Conservation (phyloP, 37 sponge, comb jelly and placozoan species). For the Diacarnus erythraeanus region DNA sequence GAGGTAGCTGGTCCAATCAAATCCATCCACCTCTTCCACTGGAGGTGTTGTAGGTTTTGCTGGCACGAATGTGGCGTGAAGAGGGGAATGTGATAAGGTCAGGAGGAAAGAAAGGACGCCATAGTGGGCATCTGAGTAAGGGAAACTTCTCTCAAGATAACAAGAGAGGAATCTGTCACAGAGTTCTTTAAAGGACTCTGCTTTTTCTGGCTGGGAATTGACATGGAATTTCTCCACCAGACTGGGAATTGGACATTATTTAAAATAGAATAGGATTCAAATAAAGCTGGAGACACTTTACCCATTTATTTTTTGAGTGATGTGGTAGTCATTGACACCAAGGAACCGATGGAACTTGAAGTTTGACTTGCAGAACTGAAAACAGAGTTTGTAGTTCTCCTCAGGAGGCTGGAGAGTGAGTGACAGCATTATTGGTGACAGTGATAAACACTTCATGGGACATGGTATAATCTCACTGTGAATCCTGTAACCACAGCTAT, state of each 20-base stretch:
- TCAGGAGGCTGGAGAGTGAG: slow-evolving; percentile 25
- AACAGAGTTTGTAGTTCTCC: slow-evolving; percentile 61
- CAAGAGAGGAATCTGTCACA: slow-evolving; percentile 22
- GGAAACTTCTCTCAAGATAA: slow-evolving; percentile 18
- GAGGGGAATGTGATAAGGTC: slow-evolving; percentile 45
- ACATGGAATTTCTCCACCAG: slow-evolving; percentile 51
- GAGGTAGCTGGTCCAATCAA: slow-evolving; percentile 63
- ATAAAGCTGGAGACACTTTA: slow-evolving; percentile 3
- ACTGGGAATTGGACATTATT: slow-evolving; percentile 11
- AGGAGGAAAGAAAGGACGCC: slow-evolving; percentile 47
- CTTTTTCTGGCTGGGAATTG: slow-evolving; percentile 54
- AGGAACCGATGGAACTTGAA: slow-evolving; percentile 69
- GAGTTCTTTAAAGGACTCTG: slow-evolving; percentile 35
- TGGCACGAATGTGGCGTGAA: slow-evolving; percentile 8
- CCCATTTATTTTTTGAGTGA: slow-evolving; percentile 46
- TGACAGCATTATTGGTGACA: neutral
- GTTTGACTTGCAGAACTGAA: slow-evolving; percentile 60
- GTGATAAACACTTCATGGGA: neutral
- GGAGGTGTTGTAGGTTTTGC: neutral
- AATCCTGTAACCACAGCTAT: slow-evolving; percentile 42
- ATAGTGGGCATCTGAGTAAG: slow-evolving; percentile 63
- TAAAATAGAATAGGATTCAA: neutral
- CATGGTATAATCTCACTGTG: slow-evolving; percentile 43
- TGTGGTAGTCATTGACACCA: slow-evolving; percentile 41
- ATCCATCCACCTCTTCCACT: slow-evolving; percentile 8